Evolutionary conservation across 2,797 vertebrate genomes (phyloP).

Genomic region (Ptychadena robeensis): DNA sequence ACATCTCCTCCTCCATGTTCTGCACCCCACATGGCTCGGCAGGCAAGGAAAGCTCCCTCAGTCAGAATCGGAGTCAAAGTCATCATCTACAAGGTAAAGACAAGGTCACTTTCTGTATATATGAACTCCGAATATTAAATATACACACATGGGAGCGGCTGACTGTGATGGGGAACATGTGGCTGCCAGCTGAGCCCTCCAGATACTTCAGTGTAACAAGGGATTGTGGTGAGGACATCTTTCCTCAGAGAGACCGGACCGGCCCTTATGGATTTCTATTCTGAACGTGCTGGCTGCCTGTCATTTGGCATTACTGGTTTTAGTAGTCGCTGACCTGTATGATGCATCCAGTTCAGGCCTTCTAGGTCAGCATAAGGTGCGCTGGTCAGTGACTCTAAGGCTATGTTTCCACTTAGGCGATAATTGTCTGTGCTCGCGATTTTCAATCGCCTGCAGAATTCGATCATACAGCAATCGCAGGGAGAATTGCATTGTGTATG

Average conservation of each 20-base stretch:
- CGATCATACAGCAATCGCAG: too few relatives aligned
- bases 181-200: not conserved
- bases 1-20: not conserved
- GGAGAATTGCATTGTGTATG: too few relatives aligned
- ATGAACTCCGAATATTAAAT: not conserved
- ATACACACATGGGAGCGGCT: not conserved
- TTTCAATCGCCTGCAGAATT: too few relatives aligned
- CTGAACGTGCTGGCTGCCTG: not conserved
- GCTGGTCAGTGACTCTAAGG: too few relatives aligned
- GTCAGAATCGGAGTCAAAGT: conserved; percentile 87
- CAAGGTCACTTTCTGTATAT: not conserved
- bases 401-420: too few relatives aligned
- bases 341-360: not conserved
- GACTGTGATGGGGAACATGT: not conserved
- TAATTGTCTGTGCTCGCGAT: too few relatives aligned
- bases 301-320: not conserved
- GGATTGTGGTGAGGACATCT: not conserved
- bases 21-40: not conserved
- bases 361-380: not conserved
- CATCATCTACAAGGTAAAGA: conserved; percentile 79
- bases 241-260: not conserved
- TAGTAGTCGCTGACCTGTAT: not conserved
- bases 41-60: conserved; percentile 69
- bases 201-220: not conserved
- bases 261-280: too few relatives aligned